These are phyloP conservation scores for Thecophora atra DNA, from an alignment of 2,888 invertebrate genomes.

Conservation along the genomic window DNA sequence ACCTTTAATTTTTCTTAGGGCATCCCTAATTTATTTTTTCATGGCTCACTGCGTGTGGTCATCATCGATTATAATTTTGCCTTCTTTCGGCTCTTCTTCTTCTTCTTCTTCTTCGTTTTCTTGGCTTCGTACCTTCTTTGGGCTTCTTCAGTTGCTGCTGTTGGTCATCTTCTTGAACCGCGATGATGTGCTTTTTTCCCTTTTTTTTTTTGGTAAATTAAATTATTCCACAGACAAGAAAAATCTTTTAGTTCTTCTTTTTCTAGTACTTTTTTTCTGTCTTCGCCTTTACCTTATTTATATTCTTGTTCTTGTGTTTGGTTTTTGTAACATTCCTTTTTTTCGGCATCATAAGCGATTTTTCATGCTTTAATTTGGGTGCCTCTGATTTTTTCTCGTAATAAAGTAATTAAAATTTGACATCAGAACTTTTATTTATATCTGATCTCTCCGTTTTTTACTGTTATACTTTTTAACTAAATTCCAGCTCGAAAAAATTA, in stretches of 20 bases:
- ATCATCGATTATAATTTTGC: background rate
- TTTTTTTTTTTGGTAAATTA: constrained; percentile 21
- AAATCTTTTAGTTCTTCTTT: background rate
- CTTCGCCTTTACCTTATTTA: background rate
- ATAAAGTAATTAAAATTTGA: constrained; percentile 35
- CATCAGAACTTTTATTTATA: constrained; percentile 8
- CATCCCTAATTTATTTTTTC: background rate
- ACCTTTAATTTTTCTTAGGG: background rate
- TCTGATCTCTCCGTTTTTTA: background rate
- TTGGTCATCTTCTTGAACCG: background rate
- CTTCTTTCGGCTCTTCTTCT: background rate
- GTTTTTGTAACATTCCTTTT: background rate
- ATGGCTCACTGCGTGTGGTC: background rate
- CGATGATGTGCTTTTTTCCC: background rate
- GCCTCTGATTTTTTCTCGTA: constrained; percentile 11
- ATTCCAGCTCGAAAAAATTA: background rate
- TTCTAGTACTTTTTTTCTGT: background rate
- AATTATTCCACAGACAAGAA: constrained; percentile 16
- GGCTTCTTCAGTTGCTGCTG: background rate
- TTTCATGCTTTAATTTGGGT: constrained; percentile 30
- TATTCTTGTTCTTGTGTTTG: background rate
- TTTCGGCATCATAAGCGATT: constrained; percentile 20
- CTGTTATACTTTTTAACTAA: background rate
- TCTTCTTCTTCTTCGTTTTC: background rate
- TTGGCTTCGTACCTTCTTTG: background rate